Conservation (phyloP, 2,113 vertebrate genomes). For the Thermophis baileyi region DNA sequence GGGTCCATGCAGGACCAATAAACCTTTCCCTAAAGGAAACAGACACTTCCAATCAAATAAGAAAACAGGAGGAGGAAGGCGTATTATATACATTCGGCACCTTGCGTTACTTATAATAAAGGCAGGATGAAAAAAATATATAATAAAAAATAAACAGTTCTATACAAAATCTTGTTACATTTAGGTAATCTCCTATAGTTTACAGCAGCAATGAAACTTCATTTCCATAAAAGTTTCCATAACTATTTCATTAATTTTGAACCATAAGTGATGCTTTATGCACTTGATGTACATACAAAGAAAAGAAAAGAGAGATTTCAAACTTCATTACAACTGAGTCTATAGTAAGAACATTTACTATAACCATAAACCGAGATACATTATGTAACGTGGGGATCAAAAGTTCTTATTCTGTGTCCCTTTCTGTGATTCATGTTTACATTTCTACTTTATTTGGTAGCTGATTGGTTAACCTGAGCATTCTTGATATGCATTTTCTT, state of each 20-base stretch:
- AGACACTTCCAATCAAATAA: background rate
- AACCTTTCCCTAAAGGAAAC: conserved; percentile 72
- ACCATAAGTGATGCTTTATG: background rate
- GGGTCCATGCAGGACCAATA: conserved; percentile 75
- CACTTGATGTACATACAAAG: background rate
- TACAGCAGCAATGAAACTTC: background rate
- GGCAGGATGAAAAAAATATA: background rate
- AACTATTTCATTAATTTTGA: no score
- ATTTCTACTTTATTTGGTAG: background rate
- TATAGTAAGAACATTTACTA: background rate
- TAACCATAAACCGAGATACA: background rate
- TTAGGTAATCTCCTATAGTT: background rate
- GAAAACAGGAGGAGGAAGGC: background rate
- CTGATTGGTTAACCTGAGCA: background rate
- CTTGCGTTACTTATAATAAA: background rate
- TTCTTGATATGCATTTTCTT: background rate
- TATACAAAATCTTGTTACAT: background rate
- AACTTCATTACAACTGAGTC: background rate
- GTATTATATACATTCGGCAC: background rate
- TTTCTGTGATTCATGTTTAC: background rate
- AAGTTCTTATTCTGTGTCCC: background rate
- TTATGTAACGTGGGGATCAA: background rate
- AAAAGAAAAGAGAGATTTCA: background rate
- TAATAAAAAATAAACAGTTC: background rate
- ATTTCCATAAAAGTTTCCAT: background rate